Evolutionary conservation across 2,113 vertebrate species (phyloP), one percentile per base, ranked within the genome.

Genomic region (Alectura lathami): DNA sequence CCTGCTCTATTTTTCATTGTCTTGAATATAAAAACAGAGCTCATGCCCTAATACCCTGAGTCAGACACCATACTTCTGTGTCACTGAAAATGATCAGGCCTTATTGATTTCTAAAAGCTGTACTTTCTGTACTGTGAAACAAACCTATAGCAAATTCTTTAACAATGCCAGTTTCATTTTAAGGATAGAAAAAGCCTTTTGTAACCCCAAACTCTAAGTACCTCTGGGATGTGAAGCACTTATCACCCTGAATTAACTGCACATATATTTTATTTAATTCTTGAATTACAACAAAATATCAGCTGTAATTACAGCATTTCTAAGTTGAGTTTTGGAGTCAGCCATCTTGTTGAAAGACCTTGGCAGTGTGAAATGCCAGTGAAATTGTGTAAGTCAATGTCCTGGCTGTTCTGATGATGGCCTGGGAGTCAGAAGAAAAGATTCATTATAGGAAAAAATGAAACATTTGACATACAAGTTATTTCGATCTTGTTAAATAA

Each of bases 331-430:
- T 77, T 95, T 97, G 92, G 95, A 93, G 80, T 88, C 66, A 68
- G 48, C 93, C 91, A 93, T 96, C 76, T 96, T 96, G 95, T 48
- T 96, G 96, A 97, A 94, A 97, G 95, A 54, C 88, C 51, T 93
- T 96, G 94, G 95, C 96, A 96, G 56, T 50, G 67, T 0, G 0
- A 80, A 91, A 94, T 88, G 93, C 68, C 76, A 48, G 73, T 88
- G 92, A 95, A 95, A 95, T 87, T 5, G 1, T 96, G 59, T 85
- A 95, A 96, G 79, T 96, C 88, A 95, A 60, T 89, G 89, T 94
- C 85, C 57, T 95, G 68, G 89, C 88, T 96, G 83, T 89, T 94
- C 92, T 76, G 67, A 68, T 72, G 78, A 53, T 91, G 82, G 68
- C 70, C 91, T 94, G 7, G 0, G 68, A 92, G 69, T 75, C 80